Conservation (phyloP, 2,113 vertebrate species). For the Etia nguti region DNA sequence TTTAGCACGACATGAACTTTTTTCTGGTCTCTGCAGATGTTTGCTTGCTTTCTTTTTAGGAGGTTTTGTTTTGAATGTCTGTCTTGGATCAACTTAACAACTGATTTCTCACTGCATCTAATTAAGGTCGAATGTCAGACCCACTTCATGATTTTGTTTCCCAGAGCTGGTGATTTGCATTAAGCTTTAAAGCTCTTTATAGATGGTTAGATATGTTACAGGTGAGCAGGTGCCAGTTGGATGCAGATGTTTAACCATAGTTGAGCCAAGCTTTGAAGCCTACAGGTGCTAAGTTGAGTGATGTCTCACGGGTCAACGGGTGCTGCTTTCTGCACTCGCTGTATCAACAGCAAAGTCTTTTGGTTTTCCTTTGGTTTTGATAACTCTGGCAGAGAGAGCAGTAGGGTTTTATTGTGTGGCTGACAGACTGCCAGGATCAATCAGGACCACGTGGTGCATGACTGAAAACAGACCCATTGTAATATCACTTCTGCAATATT, state of each 20-base stretch:
- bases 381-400: not conserved
- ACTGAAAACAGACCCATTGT: constrained; percentile 29
- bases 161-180: constrained; percentile 31
- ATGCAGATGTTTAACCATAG: constrained; percentile 18
- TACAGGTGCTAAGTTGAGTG: constrained; percentile 28
- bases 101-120: not conserved
- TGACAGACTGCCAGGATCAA: constrained; percentile 19
- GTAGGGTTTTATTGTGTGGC: constrained; percentile 15
- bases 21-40: not conserved
- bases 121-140: not conserved
- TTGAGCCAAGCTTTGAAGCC: constrained; percentile 20
- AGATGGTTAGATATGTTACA: constrained; percentile 10
- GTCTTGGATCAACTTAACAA: not conserved
- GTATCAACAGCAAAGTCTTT: not conserved
- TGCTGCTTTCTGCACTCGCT: not conserved
- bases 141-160: not conserved
- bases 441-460: not conserved
- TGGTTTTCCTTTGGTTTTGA: not conserved
- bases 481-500: not conserved
- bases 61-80: not conserved
- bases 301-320: constrained; percentile 19
- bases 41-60: not conserved
- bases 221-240: constrained; percentile 34
- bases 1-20: not conserved
- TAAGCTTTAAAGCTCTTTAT: constrained; percentile 34